Base-by-base conservation (phyloP, 2,888 invertebrate species). In the Drosophila gaucha region DNA sequence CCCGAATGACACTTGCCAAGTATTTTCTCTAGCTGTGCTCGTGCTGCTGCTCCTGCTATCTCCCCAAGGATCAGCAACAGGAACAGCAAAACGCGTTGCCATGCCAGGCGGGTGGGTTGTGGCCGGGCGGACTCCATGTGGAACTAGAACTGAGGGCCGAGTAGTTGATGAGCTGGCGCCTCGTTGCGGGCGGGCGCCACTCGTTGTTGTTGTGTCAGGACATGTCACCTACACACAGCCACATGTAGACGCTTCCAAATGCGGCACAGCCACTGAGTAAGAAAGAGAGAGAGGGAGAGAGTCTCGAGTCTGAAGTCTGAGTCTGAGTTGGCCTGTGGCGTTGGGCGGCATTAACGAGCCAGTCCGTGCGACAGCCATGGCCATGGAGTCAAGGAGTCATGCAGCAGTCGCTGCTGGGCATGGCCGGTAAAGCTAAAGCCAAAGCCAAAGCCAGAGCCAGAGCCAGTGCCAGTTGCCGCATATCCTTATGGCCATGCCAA, bases 81-180 rank as follows among this genome's bases (percentile, higher is more conserved):
- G 63, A 68, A 50, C 52, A 55, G 58, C 64, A 46, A n/a, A 72
- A 31, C 54, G 46, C 66, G 84, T 83, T 84, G 74, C 72, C 69
- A 83, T 69, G 63, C 64, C 78, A 65, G 8, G 35, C 12, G 20
- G 2, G 31, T n/a, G 24, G 12, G 36, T 14, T 30, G 20, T 18
- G 30, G 44, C 8, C 28, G 44, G 36, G 16, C 20, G 50, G 31
- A 47, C 55, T 67, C 38, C 49, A 39, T 51, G 39, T 56, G 56
- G 46, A 70, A 62, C 51, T 50, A 59, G 55, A 57, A 52, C 55
- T 46, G 52, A 51, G 41, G 30, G 46, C 56, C 16, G 59, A 66
- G 55, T 70, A 67, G 86, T 72, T 86, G 85, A 84, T 86, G 85
- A 86, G 80, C 80, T 89, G 89, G 89, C 89, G 89, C 89, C 89